Base-by-base conservation (phyloP, 2,888 invertebrate species). In the Drosophila peninsularis region DNA sequence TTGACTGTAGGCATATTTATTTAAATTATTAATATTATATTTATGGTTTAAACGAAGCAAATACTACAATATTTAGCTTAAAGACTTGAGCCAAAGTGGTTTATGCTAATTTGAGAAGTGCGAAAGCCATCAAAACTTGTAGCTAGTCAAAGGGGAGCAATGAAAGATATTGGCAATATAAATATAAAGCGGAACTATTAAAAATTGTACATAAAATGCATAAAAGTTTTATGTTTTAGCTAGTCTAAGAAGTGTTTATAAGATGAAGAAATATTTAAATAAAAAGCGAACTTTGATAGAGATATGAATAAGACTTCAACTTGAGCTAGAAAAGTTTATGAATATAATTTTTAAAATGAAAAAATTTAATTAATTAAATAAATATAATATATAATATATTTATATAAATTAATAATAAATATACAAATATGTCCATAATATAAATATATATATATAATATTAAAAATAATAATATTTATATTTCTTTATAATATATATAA, bases 91-190 rank as follows among this genome's bases (percentile, higher is more conserved):
- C 27, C 1, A 10, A 45, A 45, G 27, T 45, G 27, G 45, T 27
- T 45, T n/a, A 45, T 45, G 45, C 45, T 27, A 45, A 45, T n/a
- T n/a, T 10, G 5, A 1, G 2, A 4, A 45, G 45, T 45, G 27
- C 10, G 27, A 45, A 45, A 45, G 45, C 24, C 27, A 45, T 45
- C 27, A 45, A 45, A 45, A 45, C 10, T 45, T 45, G 27, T 45
- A 1, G n/a, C n/a, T 14, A n/a, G 14, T 5, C 2, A 14, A 1
- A 1, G 24, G 3, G 10, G 27, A 45, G 21, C 10, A 44, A 9
- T 9, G n/a, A 2, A 27, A 45, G 5, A 10, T 11, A 27, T 45
- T 45, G n/a, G 10, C 24, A 27, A 10, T 1, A 45, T 45, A 45
- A 44, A 27, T 44, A 27, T n/a, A n/a, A 24, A 27, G 27, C 10